Conservation (phyloP, 2,113 vertebrate genomes). For the Zosterops japonicus region DNA sequence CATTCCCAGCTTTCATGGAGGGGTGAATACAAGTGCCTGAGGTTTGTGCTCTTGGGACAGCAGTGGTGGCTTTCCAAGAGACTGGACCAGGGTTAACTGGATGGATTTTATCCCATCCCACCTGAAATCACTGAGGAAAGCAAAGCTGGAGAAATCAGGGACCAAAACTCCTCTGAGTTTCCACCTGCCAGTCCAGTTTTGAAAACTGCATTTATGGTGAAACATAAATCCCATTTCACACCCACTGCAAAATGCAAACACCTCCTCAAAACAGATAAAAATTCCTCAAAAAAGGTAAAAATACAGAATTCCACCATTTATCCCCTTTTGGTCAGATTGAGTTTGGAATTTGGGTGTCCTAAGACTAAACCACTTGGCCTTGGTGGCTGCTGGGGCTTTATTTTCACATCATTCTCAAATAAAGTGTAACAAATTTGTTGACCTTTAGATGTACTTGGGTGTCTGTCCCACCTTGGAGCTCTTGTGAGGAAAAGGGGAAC, state of each 20-base stretch:
- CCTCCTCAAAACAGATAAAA: neutral
- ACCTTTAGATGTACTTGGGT: neutral
- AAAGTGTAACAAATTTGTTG: neutral
- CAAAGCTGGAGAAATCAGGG: neutral
- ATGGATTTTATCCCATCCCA: neutral
- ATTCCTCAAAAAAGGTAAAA: too few species aligned
- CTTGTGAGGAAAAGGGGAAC: neutral
- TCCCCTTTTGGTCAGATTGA: neutral
- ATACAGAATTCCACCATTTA: neutral
- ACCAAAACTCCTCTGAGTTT: neutral
- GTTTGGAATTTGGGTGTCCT: neutral
- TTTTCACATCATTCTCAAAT: neutral
- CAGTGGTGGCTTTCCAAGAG: neutral
- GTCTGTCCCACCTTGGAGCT: neutral
- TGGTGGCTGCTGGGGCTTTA: neutral
- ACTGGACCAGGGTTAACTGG: neutral
- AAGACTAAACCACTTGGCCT: neutral
- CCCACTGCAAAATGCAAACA: neutral
- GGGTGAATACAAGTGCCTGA: neutral
- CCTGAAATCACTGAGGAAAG: neutral
- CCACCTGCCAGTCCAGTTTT: fast-evolving
- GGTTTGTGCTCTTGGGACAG: neutral
- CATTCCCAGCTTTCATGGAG: neutral
- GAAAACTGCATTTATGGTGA: neutral
- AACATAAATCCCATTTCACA: neutral